Conservation (phyloP, 2,888 invertebrate genomes). For the Unio delphinus region DNA sequence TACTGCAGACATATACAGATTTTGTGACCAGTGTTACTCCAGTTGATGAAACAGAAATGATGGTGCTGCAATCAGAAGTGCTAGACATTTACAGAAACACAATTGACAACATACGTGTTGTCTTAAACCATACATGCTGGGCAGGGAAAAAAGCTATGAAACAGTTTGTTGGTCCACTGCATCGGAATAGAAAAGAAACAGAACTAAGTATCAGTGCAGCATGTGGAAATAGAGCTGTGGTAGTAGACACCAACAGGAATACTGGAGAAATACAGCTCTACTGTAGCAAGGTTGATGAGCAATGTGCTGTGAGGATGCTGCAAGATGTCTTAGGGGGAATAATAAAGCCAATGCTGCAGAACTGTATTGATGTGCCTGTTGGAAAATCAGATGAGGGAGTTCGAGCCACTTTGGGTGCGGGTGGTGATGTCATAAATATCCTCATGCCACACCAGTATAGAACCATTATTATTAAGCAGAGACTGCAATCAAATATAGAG, state of each 20-base stretch:
- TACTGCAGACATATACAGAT: conserved; percentile 52
- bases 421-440: conserved; percentile 16
- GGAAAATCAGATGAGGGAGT: conserved; percentile 26
- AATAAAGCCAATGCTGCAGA: conserved; percentile 15
- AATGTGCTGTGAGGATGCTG: conserved; percentile 7
- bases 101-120: conserved; percentile 30
- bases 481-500: no score
- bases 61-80: conserved; percentile 14
- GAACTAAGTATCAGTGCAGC: conserved; percentile 30
- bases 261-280: conserved; percentile 43
- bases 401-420: conserved; percentile 43
- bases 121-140: conserved; percentile 23
- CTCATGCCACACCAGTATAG: no score
- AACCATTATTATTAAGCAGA: no score
- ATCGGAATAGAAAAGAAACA: conserved; percentile 35
- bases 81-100: conserved; percentile 34
- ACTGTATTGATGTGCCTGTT: conserved; percentile 27
- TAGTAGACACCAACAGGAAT: conserved; percentile 47
- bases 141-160: conserved; percentile 44
- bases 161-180: conserved; percentile 49
- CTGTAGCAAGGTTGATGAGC: conserved; percentile 19
- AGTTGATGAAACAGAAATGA: conserved; percentile 32
- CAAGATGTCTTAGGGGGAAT: conserved; percentile 11
- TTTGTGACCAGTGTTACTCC: conserved; percentile 58
- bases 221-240: conserved; percentile 27